Evolutionary conservation across 2,113 vertebrate genomes (phyloP).

Genomic region (Phoxinus phoxinus): DNA sequence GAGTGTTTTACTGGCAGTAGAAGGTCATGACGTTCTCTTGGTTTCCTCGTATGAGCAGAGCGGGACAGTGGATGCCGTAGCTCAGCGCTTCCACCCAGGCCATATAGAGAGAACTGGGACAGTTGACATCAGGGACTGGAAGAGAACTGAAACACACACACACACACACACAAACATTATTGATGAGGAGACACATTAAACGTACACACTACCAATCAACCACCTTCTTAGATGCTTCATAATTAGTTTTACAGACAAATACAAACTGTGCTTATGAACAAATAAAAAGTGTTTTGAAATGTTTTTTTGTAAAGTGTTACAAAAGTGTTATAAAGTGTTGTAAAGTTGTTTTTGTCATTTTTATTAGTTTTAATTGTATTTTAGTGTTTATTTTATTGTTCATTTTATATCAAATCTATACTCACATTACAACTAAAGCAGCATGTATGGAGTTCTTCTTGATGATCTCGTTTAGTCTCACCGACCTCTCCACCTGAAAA

Average conservation of each 20-base stretch:
- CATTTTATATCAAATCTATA: conserved; percentile 36
- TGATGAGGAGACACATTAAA: neutral
- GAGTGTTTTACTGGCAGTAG: conserved; percentile 72
- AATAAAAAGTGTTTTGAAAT: too few relatives aligned
- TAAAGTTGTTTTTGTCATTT: neutral
- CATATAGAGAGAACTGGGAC: conserved; percentile 75
- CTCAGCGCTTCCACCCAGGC: conserved; percentile 76
- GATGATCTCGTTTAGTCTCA: conserved; percentile 78
- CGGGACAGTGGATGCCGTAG: conserved; percentile 69
- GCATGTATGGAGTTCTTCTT: conserved; percentile 73
- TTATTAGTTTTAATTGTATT: neutral
- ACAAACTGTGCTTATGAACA: neutral
- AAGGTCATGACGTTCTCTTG: conserved; percentile 76
- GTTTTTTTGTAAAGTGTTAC: too few relatives aligned
- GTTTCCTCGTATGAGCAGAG: conserved; percentile 74
- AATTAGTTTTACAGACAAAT: neutral
- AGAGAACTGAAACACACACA: conserved; percentile 67
- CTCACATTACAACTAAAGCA: conserved; percentile 77
- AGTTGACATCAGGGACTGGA: conserved; percentile 70
- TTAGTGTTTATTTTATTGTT: neutral
- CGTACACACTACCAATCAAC: neutral
- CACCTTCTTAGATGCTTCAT: neutral
- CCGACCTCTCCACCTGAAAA: conserved; percentile 72
- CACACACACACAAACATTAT: neutral
- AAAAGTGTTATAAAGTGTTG: too few relatives aligned